Evolutionary conservation across 1,140 invertebrate genomes (phyloP), one percentile per base, ranked within the genome.

Genomic region (Drosophila serrata): DNA sequence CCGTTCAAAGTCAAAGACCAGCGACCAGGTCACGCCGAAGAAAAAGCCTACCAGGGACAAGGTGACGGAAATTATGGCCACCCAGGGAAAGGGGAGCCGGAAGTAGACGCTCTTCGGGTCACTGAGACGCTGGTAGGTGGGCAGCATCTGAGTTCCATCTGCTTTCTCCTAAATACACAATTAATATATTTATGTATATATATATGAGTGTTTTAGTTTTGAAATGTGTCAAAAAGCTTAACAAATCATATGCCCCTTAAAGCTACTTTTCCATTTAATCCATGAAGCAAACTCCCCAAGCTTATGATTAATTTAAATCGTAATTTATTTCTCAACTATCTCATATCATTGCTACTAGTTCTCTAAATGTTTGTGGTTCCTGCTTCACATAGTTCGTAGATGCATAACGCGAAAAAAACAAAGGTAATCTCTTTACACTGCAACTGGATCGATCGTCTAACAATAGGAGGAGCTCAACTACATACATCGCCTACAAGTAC

Each of bases 1-100:
- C 56, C 94, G 94, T 86, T 97, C 95, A 92, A 98, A 98, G 93
- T 98, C 95, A 92, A 95, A 97, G 35, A 95, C 74, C 58, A 98
- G 93, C 2, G 97, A 97, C 95, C 97, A 96, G 46, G 95, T 60
- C 58, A 97, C 94, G 93, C 95, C 95, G 84, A 95, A 94, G 43
- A 95, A 70, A 90, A 96, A 96, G 39, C 95, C 95, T 79, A 94
- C 93, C 37, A 97, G 93, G 15, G 97, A 96, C 55, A 98, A 82
- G 43, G 94, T 94, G n/a, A 97, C 95, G 15, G 95, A 96, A 58
- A 94, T 92, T 79, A 96, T 93, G 4, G 96, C 95, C 49, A 97
- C 90, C 82, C 95, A 95, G 53, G 85, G 62, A 43, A 92, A 92
- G 11, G 91, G 37, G 24, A 92, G 31, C 4, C 78, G 88, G 24